Evolutionary conservation across 2,113 vertebrate genomes (phyloP).

Genomic region (Numenius arquata): DNA sequence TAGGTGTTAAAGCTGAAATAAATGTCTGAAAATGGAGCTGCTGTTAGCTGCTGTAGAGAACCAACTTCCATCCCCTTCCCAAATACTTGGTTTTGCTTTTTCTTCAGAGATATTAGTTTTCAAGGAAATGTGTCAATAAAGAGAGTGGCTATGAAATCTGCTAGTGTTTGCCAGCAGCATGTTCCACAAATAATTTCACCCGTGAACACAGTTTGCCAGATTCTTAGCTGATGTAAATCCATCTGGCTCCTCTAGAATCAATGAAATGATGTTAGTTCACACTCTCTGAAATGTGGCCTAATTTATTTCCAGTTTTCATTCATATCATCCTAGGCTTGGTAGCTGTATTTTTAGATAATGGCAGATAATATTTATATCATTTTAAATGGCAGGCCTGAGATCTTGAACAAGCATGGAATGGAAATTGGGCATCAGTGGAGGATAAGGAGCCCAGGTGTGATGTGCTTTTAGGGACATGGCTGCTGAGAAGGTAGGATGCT

Average conservation of each 20-base stretch:
- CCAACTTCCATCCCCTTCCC: neutral
- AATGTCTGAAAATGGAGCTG: neutral
- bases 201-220: neutral
- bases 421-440: neutral
- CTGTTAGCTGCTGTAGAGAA: neutral
- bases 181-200: conserved; percentile 17
- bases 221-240: conserved; percentile 33
- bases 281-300: neutral
- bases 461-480: neutral
- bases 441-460: neutral
- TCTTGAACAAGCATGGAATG: neutral
- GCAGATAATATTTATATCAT: neutral
- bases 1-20: neutral
- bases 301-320: conserved; percentile 37
- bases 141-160: neutral
- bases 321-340: neutral
- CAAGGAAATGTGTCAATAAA: conserved; percentile 7
- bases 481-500: neutral
- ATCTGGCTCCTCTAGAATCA: conserved; percentile 21
- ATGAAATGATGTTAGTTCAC: conserved; percentile 12
- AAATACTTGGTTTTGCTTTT: neutral
- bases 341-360: neutral
- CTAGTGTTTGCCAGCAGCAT: neutral
- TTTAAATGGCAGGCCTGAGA: neutral
- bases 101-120: conserved; percentile 1